Percentiles rank a stretch among this genome's conserved stretches.
Evolutionary conservation across 2,113 vertebrate genomes (phyloP).

Genomic region (Thamnaconus septentrionalis): DNA sequence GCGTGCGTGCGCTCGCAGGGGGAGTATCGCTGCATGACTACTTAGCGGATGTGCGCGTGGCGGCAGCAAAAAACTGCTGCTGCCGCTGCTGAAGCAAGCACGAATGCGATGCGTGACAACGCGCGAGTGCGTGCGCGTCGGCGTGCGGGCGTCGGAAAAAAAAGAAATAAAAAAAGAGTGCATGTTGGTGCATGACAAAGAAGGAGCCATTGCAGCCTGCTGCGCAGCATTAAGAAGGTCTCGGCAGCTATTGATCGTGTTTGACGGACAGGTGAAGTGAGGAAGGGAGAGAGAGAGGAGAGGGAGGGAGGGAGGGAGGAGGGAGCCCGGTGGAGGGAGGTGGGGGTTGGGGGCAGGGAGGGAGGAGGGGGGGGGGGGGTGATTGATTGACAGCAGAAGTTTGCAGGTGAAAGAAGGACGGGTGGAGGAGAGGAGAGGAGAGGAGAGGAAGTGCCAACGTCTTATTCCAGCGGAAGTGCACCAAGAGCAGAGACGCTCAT

Average conservation of each 20-base stretch:
- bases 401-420: conserved; percentile 2
- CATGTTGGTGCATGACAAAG: not conserved
- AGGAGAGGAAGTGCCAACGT: not conserved
- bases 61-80: not conserved
- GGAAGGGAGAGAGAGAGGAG: not conserved
- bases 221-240: conserved; percentile 54
- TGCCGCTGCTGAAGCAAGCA: conserved; percentile 6
- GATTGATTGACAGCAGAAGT: conserved; percentile 9
- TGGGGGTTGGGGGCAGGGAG: not conserved
- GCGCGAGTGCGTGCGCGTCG: conserved; percentile 4
- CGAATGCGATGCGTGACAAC: conserved; percentile 6
- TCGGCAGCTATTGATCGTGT: conserved; percentile 54
- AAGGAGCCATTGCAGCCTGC: conserved; percentile 21
- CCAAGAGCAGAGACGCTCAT: not conserved
- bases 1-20: conserved; percentile 28
- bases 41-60: conserved; percentile 38
- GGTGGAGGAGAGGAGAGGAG: conserved; percentile 51
- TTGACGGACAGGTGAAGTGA: conserved; percentile 54
- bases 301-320: not conserved
- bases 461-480: not conserved
- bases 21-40: conserved; percentile 56
- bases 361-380: not conserved
- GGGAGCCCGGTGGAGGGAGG: conserved; percentile 13
- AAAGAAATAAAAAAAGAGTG: conserved; percentile 1
- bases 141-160: not conserved